These are phyloP conservation scores for Rosalia funebris DNA, from an alignment of 2,888 invertebrate species.

Conservation along the genomic window DNA sequence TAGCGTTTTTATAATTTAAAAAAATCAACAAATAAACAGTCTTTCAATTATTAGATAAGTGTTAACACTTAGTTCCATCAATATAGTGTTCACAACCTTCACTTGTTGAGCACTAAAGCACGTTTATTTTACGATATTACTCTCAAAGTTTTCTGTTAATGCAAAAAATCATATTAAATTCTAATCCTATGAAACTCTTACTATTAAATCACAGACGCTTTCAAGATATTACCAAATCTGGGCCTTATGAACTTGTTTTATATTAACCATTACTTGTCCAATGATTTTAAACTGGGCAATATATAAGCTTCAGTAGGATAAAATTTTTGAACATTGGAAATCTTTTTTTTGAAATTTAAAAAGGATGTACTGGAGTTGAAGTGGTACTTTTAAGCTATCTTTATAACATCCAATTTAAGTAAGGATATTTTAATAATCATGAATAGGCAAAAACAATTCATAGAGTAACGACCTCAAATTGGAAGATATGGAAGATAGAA, in stretches of 20 bases:
- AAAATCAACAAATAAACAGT: slow-evolving; percentile 55
- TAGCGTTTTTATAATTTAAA: slow-evolving; percentile 41
- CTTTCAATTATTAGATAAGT: slow-evolving; percentile 48
- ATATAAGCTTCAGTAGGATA: too few relatives aligned
- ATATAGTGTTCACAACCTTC: slow-evolving; percentile 58
- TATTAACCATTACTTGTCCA: background rate
- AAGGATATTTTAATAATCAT: too few relatives aligned
- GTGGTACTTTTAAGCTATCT: too few relatives aligned
- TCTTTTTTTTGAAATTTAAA: too few relatives aligned
- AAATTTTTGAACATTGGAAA: too few relatives aligned
- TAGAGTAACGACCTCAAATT: too few relatives aligned
- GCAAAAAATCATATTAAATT: slow-evolving; percentile 33
- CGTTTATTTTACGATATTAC: slow-evolving; percentile 51
- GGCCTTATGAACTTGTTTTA: slow-evolving; percentile 9
- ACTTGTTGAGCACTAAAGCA: slow-evolving; percentile 55
- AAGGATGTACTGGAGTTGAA: too few relatives aligned
- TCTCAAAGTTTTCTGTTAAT: slow-evolving; percentile 43
- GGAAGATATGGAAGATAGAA: too few relatives aligned
- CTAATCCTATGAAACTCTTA: slow-evolving; percentile 53
- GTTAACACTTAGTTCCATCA: slow-evolving; percentile 40
- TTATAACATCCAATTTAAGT: too few relatives aligned
- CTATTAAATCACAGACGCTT: slow-evolving; percentile 54
- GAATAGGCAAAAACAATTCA: too few relatives aligned
- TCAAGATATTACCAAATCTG: slow-evolving; percentile 38
- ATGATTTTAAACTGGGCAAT: too few relatives aligned